Conservation (phyloP, 1,140 invertebrate genomes). For the Phymastichus coffea region DNA sequence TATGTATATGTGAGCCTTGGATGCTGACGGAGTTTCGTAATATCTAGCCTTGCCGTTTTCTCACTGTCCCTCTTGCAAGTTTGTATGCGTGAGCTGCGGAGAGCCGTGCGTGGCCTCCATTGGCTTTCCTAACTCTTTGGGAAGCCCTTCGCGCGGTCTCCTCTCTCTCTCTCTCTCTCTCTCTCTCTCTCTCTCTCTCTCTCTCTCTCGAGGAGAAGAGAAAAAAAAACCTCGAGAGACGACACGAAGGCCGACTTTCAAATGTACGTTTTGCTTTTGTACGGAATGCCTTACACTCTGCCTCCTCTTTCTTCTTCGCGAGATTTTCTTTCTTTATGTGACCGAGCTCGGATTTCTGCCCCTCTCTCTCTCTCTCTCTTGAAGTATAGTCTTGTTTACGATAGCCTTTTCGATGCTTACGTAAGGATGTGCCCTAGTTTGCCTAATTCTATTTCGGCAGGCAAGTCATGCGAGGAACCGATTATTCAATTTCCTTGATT, state of each 20-base stretch:
- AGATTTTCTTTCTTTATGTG: background rate
- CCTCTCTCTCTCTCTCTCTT: too few relatives aligned
- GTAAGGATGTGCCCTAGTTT: too few relatives aligned
- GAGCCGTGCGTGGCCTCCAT: background rate
- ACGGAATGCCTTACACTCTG: too few relatives aligned
- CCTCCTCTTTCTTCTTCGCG: background rate
- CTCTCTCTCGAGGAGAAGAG: background rate
- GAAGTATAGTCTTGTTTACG: too few relatives aligned
- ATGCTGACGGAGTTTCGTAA: conserved; percentile 34
- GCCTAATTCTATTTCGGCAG: too few relatives aligned
- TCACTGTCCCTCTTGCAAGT: conserved; percentile 13
- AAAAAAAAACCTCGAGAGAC: background rate
- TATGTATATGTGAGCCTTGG: conserved; percentile 27
- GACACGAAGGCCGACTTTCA: conserved; percentile 17
- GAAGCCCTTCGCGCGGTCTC: background rate
- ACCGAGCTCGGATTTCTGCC: too few relatives aligned
- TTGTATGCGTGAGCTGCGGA: background rate
- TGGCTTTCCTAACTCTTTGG: conserved; percentile 11
- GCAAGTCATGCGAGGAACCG: too few relatives aligned
- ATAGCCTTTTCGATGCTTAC: too few relatives aligned
- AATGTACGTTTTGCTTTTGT: conserved; percentile 6
- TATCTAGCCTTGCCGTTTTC: conserved; percentile 40
- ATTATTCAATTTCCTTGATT: too few relatives aligned
- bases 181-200: conserved; percentile 7
- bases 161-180: background rate